These are phyloP conservation scores for Diabrotica undecimpunctata DNA, from an alignment of 1,140 invertebrate genomes.

Conservation along the genomic window DNA sequence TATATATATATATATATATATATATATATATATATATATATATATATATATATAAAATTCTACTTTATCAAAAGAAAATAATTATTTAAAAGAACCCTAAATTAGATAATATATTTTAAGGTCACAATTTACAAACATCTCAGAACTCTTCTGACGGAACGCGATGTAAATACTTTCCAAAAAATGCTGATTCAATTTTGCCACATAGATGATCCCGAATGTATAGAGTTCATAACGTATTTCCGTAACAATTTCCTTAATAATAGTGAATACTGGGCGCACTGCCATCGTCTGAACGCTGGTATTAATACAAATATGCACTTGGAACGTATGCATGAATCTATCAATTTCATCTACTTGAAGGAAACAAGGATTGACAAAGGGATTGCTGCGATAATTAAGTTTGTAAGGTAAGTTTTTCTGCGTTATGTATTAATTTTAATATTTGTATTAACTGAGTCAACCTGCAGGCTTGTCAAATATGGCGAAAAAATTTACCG, in stretches of 20 bases:
- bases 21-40: too few relatives aligned
- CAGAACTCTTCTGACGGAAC: conserved; percentile 6
- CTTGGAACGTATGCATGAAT: conserved; percentile 15
- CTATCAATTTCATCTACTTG: conserved; percentile 15
- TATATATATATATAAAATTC: too few relatives aligned
- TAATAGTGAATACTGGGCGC: conserved; percentile 14
- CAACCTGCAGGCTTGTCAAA: too few relatives aligned
- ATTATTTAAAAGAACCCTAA: too few relatives aligned
- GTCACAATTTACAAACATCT: conserved; percentile 11
- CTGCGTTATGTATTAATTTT: too few relatives aligned
- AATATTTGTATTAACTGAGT: too few relatives aligned
- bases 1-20: too few relatives aligned
- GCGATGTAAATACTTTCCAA: conserved; percentile 9
- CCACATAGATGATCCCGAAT: conserved; percentile 10
- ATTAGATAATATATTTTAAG: too few relatives aligned
- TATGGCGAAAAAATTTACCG: too few relatives aligned
- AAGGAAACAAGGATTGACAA: conserved; percentile 15
- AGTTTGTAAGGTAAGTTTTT: neutral
- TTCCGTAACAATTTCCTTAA: conserved; percentile 15
- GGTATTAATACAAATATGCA: conserved; percentile 21
- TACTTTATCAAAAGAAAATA: too few relatives aligned
- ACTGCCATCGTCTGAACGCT: conserved; percentile 10
- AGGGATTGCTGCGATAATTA: neutral
- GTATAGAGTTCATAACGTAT: conserved; percentile 12
- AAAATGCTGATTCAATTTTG: conserved; percentile 9